These are phyloP conservation scores for Drosophila siamana DNA, from an alignment of 2,888 invertebrate species.

Conservation along the genomic window DNA sequence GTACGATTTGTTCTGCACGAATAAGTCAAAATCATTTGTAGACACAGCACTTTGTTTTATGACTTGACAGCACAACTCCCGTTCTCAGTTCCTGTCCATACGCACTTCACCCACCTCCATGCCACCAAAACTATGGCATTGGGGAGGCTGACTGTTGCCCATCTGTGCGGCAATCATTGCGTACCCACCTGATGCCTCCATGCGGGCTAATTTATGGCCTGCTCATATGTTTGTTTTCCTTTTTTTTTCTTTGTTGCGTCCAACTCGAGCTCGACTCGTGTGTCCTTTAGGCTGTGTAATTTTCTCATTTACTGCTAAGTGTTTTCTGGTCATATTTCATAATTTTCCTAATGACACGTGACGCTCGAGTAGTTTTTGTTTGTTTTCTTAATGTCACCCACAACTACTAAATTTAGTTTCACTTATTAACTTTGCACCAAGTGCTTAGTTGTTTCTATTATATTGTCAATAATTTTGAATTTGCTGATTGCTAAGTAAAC, in stretches of 20 bases:
- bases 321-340: conserved; percentile 70
- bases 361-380: conserved; percentile 69
- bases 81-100: background rate
- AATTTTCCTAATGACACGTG: conserved; percentile 70
- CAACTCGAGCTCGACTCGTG: conserved; percentile 1
- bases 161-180: conserved; percentile 44
- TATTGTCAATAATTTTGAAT: background rate
- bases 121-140: conserved; percentile 41
- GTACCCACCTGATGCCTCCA: conserved; percentile 58
- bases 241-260: conserved; percentile 4
- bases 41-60: conserved; percentile 78
- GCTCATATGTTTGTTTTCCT: conserved; percentile 56
- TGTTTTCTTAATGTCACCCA: conserved; percentile 45
- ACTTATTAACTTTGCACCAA: background rate
- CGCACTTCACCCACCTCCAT: conserved; percentile 3
- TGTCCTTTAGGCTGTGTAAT: conserved; percentile 62
- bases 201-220: conserved; percentile 80
- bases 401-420: background rate
- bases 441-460: background rate
- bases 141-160: conserved; percentile 6
- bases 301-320: conserved; percentile 73
- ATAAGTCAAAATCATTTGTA: conserved; percentile 80
- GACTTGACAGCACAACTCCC: conserved; percentile 62
- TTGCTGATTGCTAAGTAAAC: background rate
- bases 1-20: conserved; percentile 80